These are phyloP conservation scores for Heliocidaris tuberculata DNA, from an alignment of 35 echinoderm and acorn worm species.

Conservation along the genomic window DNA sequence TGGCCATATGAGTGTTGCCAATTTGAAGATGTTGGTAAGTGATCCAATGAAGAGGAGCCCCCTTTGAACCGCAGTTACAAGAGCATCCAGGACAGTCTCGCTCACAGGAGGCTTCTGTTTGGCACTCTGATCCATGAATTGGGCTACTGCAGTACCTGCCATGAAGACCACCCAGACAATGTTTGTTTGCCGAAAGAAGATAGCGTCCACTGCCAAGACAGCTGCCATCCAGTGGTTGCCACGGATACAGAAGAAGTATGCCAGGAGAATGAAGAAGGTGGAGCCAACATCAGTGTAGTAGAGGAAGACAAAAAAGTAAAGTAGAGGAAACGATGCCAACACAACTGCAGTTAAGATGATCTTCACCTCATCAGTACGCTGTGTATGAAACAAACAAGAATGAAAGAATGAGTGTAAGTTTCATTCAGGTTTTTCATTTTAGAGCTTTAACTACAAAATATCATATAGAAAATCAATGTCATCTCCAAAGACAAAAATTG, in stretches of 20 bases:
- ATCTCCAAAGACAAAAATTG: too few species aligned
- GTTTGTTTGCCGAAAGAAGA: constrained; percentile 97
- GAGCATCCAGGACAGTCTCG: constrained; percentile 50
- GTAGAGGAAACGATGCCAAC: constrained; percentile 68
- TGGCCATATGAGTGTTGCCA: constrained; percentile 60
- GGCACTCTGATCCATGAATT: constrained; percentile 57
- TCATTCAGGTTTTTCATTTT: neutral
- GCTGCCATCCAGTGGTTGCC: constrained; percentile 77
- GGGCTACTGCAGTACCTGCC: constrained; percentile 68
- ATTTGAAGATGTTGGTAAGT: constrained; percentile 61
- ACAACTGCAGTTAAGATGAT: constrained; percentile 65
- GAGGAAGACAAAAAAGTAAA: constrained; percentile 93
- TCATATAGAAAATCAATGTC: too few species aligned
- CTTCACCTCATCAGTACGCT: constrained; percentile 54
- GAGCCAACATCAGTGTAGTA: constrained; percentile 98
- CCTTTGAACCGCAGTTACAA: constrained; percentile 47
- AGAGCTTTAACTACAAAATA: too few species aligned
- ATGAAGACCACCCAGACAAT: constrained; percentile 96
- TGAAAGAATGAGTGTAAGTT: neutral
- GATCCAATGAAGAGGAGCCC: constrained; percentile 53
- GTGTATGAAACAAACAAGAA: constrained; percentile 41
- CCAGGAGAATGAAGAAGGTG: constrained; percentile 90
- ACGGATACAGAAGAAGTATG: constrained; percentile 80
- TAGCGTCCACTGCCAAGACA: constrained; percentile 59
- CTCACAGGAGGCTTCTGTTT: constrained; percentile 43